These are phyloP conservation scores for Ochropacha duplaris DNA, from an alignment of 2,888 invertebrate genomes.

Conservation along the genomic window DNA sequence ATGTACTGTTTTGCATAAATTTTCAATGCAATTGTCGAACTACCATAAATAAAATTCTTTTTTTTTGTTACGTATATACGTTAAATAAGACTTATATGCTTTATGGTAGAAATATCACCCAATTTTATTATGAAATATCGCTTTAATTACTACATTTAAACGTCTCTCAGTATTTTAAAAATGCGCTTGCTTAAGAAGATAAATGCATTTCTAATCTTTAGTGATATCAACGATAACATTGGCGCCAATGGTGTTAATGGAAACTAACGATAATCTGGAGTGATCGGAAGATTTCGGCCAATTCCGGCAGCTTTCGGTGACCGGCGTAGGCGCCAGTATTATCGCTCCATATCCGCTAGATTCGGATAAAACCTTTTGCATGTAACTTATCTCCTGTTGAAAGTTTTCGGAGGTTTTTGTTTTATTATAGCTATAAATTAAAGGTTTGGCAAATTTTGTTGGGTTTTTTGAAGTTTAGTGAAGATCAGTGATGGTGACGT, in stretches of 20 bases:
- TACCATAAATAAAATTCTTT: no score
- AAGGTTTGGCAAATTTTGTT: not conserved
- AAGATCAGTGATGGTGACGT: no score
- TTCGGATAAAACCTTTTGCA: constrained; percentile 5
- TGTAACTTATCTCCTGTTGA: not conserved
- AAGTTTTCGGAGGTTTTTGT: not conserved
- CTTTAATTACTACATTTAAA: no score
- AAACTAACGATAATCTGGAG: not conserved
- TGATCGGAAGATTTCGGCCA: not conserved
- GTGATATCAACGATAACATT: constrained; percentile 17
- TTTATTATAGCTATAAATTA: not conserved
- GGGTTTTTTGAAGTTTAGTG: not conserved
- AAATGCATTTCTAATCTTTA: not conserved
- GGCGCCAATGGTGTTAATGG: constrained; percentile 24
- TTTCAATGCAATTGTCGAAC: constrained; percentile 3
- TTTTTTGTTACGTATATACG: no score
- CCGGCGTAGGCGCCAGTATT: not conserved
- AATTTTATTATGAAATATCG: no score
- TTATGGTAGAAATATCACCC: no score
- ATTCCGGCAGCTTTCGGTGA: not conserved
- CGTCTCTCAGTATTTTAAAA: no score
- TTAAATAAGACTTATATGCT: not conserved
- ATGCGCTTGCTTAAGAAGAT: no score
- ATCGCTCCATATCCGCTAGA: constrained; percentile 1
- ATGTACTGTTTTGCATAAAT: constrained; percentile 13